These are phyloP conservation scores for Lacerta bilineata DNA, from an alignment of 2,797 vertebrate genomes.

Conservation along the genomic window DNA sequence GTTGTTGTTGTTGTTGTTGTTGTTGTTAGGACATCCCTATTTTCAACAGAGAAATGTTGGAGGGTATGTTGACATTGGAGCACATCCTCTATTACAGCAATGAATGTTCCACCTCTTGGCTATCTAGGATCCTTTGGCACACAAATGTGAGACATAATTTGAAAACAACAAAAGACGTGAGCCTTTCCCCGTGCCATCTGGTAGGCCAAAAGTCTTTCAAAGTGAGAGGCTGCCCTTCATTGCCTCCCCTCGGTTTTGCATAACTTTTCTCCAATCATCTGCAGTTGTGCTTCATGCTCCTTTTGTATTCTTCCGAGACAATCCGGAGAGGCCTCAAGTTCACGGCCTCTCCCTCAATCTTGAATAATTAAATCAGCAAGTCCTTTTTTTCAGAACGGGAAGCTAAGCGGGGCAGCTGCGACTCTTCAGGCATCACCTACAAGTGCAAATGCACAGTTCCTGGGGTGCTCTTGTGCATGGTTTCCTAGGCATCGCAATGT, in stretches of 20 bases:
- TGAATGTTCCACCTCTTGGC: not conserved
- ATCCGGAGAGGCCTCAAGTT: not conserved
- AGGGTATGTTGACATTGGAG: not conserved
- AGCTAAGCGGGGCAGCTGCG: not conserved
- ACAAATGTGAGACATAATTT: not conserved
- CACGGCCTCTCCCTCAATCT: not conserved
- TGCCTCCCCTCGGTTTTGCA: not conserved
- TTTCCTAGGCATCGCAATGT: not conserved
- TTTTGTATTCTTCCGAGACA: not conserved
- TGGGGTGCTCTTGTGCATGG: not conserved
- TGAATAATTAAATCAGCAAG: conserved; percentile 26
- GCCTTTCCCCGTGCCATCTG: not conserved
- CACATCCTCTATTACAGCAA: not conserved
- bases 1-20: too few relatives aligned
- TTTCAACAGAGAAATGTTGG: too few relatives aligned
- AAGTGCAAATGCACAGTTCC: not conserved
- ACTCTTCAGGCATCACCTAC: conserved; percentile 1
- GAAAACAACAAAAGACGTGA: not conserved
- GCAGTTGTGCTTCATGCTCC: not conserved
- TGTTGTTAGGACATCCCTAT: too few relatives aligned
- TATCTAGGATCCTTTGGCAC: not conserved
- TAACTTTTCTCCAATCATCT: not conserved
- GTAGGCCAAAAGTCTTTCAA: not conserved
- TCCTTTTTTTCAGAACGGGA: not conserved
- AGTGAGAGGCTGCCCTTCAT: not conserved